Base-by-base conservation (phyloP, 1,140 invertebrate species). In the Octopus bimaculoides region DNA sequence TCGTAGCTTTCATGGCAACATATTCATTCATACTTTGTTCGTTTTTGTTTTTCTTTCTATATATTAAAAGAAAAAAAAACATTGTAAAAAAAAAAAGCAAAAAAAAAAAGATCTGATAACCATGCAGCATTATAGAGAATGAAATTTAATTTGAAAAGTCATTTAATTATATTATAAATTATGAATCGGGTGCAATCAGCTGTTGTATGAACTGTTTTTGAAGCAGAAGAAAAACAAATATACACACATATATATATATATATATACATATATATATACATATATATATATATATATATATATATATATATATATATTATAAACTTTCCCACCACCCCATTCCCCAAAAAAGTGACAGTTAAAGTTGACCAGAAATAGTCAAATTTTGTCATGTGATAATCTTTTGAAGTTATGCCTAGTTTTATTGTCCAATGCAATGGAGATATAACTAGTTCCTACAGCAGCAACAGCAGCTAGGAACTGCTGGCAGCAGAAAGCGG, bases 361-460 rank as follows among this genome's bases (percentile, higher is more conserved):
- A 9, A 12, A 52, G n/a, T 74, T 20, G 73, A 74, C 73, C 12
- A 74, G 17, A 17, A 52, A 20, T 74, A 12, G 20, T 74, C 10
- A 74, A 74, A 12, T 14, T 74, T 74, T 61, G 73, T 74, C 10
- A 74, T 74, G 73, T 74, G 73, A 74, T 74, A 74, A 66, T 66
- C 61, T 66, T 74, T 20, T 20, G 10, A 74, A 74, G 9, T 52
- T 74, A 74, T 74, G 73, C 73, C 73, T 74, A 74, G 73, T 74
- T 74, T 61, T 52, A 17, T 74, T 74, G 17, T 74, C 73, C 73
- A 74, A 74, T 74, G 73, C 73, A 74, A 61, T 61, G 56, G 73
- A 52, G 20, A 74, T 20, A 20, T 74, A 10, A n/a, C 17, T 74
- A 74, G 17, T 74, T 74, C 20, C 73, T 61, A 61, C 56, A 12